These are phyloP conservation scores for Tolmerus cingulatus DNA, from an alignment of 2,888 invertebrate genomes.

Conservation along the genomic window DNA sequence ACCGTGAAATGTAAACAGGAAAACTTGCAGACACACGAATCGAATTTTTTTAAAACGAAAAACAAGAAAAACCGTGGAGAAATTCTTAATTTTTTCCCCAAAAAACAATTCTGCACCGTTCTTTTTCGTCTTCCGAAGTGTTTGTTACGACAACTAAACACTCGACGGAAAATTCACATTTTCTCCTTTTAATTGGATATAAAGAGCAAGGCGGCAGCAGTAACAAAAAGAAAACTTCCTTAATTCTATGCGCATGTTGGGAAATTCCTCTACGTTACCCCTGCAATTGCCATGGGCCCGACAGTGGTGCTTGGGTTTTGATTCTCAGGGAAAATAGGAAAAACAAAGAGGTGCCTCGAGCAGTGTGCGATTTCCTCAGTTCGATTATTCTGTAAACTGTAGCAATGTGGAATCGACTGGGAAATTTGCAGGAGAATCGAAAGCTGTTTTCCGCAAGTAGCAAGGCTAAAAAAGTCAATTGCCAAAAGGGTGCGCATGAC, in stretches of 20 bases:
- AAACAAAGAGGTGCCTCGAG: background rate
- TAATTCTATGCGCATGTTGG: conserved; percentile 28
- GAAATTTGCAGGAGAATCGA: background rate
- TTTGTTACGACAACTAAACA: conserved; percentile 18
- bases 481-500: background rate
- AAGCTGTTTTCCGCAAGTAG: background rate
- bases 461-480: background rate
- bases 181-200: background rate
- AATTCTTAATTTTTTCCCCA: background rate
- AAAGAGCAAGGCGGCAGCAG: background rate
- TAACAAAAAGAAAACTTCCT: background rate
- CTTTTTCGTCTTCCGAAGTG: conserved; percentile 7
- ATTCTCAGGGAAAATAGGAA: background rate
- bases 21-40: background rate
- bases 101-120: background rate
- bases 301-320: background rate
- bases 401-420: background rate
- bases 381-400: background rate
- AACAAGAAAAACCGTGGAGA: background rate
- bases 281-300: background rate
- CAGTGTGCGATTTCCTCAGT: background rate
- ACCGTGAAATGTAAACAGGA: background rate
- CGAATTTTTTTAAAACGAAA: background rate
- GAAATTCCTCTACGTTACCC: background rate
- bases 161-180: conserved; percentile 14